phyloP scores from a whole-genome alignment of 1,140 invertebrate genomes.

The Drosophila pseudoananassae region DNA sequence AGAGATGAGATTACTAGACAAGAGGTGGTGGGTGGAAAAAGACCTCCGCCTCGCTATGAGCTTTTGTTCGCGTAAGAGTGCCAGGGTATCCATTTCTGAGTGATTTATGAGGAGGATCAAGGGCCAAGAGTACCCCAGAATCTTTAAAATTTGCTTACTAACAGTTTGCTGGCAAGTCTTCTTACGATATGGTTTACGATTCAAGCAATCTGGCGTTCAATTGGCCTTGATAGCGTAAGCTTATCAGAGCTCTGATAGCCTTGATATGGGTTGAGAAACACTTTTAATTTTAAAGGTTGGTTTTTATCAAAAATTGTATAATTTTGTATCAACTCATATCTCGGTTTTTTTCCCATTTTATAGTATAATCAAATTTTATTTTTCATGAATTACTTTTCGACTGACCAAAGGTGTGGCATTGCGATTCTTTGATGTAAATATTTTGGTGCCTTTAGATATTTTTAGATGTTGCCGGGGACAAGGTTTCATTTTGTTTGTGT shows the following conservation, averaged over 20 bases:
- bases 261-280: slow-evolving; percentile 11
- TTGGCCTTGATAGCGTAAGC: slow-evolving; percentile 31
- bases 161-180: background rate
- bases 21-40: background rate
- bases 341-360: background rate
- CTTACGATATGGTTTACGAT: background rate
- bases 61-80: background rate
- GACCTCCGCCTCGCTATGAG: background rate
- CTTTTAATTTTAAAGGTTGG: slow-evolving; percentile 2
- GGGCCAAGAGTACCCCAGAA: too few relatives aligned
- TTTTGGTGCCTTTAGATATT: slow-evolving; percentile 25
- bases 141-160: too few relatives aligned
- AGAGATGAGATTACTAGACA: slow-evolving; percentile 26
- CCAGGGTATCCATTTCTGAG: background rate
- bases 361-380: background rate
- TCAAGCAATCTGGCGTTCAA: background rate
- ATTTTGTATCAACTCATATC: too few relatives aligned
- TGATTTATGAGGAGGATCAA: background rate
- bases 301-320: too few relatives aligned
- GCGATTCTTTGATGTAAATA: slow-evolving; percentile 34
- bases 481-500: slow-evolving; percentile 25
- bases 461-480: slow-evolving; percentile 16
- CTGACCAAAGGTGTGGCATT: slow-evolving; percentile 7
- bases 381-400: background rate
- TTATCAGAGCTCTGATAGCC: slow-evolving; percentile 43